Evolutionary conservation across 53 echinoderm and acorn worm species (phyloP), one percentile per base, ranked within the genome.

Genomic region (Holothuria scabra): DNA sequence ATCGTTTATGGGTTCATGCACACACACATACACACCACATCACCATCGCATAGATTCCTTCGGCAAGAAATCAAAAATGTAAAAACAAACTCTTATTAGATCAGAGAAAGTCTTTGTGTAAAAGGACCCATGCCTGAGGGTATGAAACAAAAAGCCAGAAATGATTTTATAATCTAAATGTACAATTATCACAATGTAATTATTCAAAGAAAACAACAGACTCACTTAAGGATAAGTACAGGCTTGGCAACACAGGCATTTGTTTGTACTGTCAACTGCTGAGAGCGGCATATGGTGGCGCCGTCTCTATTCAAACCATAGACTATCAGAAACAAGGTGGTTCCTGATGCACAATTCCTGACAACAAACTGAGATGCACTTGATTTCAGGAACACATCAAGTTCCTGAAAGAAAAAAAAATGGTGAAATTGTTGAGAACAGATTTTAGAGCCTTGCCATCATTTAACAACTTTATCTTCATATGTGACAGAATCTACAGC

Each of bases 241-340:
- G 93, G 95, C n/a, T 90, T 89, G 24, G 83, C 30, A 16, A 95
- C 67, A 12, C 85, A 85, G 1, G 93, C 93, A 32, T 82, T 68
- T 0, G 95, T 95, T 85, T 95, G 93, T 2, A 93, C 74, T 13
- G 89, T 95, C 22, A 93, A 65, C 76, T 93, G 95, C 59, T 87
- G 86, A 7, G 95, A 95, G 12, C 93, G 84, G 65, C 91, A 89
- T 19, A 95, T 75, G 25, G 87, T 86, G n/a, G 79, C 67, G 68
- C 89, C 91, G 18, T 60, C 61, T 9, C 68, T 74, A 32, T 91
- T 91, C 25, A 95, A 56, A 6, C 87, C 87, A 12, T 80, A 67
- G 22, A 95, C 68, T 0, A 86, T 87, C 57, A 95, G 79, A 71
- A 95, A 95, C 64, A 93, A 89, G 57, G 91, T 87, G 56, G 93